Conservation (phyloP, 2,797 vertebrate genomes). For the Chelmon rostratus region DNA sequence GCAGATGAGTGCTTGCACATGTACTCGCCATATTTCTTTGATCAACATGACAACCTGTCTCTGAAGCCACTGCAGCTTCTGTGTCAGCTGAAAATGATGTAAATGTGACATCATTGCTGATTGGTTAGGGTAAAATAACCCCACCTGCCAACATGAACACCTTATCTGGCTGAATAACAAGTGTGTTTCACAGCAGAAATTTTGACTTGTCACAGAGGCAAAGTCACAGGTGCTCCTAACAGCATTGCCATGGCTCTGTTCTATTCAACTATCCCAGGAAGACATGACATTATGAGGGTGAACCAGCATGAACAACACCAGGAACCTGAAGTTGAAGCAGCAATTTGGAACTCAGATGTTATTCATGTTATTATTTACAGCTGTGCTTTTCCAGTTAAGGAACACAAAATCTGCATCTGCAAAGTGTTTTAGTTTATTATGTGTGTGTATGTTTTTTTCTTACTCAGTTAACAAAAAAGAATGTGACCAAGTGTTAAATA, state of each 20-base stretch:
- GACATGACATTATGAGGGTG: not conserved
- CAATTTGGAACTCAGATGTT: not conserved
- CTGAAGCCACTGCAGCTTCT: too few species aligned
- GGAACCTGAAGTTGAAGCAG: not conserved
- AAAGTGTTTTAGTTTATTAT: too few species aligned
- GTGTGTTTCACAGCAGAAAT: not conserved
- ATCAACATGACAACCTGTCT: not conserved
- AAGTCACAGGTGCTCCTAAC: not conserved
- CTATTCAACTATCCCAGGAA: not conserved
- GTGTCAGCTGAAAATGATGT: not conserved
- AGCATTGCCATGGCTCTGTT: slow-evolving; percentile 1
- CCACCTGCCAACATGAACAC: not conserved
- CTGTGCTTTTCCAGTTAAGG: not conserved
- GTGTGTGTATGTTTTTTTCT: too few species aligned
- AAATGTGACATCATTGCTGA: not conserved
- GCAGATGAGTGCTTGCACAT: not conserved
- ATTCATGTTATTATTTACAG: not conserved
- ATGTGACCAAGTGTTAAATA: slow-evolving; percentile 19
- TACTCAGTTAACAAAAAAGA: too few species aligned
- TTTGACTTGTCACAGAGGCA: not conserved
- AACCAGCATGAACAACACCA: not conserved
- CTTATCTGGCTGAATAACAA: not conserved
- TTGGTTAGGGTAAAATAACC: not conserved
- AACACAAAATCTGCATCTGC: not conserved
- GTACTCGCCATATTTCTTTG: not conserved